Conservation (phyloP, 2,797 vertebrate genomes). For the Acanthurus tractus region DNA sequence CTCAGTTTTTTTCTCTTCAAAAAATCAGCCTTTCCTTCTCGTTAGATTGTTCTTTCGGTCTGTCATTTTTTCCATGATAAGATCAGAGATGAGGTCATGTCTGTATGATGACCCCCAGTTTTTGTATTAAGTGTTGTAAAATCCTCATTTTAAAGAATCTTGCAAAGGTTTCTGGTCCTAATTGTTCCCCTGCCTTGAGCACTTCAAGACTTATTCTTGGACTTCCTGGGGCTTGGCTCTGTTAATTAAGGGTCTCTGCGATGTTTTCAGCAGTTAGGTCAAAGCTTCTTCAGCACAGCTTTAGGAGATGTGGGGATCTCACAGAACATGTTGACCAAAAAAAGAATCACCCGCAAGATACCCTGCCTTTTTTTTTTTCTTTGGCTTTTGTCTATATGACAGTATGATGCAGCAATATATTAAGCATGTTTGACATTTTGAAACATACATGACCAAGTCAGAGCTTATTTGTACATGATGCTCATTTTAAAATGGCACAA, state of each 20-base stretch:
- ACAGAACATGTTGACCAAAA: slow-evolving; percentile 17
- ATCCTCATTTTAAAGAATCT: slow-evolving; percentile 38
- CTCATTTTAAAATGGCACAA: slow-evolving; percentile 6
- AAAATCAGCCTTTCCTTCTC: slow-evolving; percentile 30
- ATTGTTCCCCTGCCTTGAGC: slow-evolving; percentile 60
- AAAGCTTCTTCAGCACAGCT: slow-evolving; percentile 36
- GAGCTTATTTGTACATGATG: neutral
- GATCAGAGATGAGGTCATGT: slow-evolving; percentile 51
- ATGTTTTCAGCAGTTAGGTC: slow-evolving; percentile 60
- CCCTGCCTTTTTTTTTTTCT: neutral
- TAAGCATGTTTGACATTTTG: slow-evolving; percentile 46
- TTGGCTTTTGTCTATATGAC: slow-evolving; percentile 2
- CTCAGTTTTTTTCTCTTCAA: slow-evolving; percentile 22
- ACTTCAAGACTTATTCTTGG: slow-evolving; percentile 38
- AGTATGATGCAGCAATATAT: slow-evolving; percentile 11
- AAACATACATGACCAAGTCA: slow-evolving; percentile 22
- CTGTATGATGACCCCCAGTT: slow-evolving; percentile 38
- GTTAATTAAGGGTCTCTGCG: slow-evolving; percentile 58
- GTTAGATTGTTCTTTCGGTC: slow-evolving; percentile 35
- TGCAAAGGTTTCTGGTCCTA: slow-evolving; percentile 37
- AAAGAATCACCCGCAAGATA: slow-evolving; percentile 27
- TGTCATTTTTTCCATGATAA: slow-evolving; percentile 51
- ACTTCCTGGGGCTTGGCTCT: slow-evolving; percentile 41
- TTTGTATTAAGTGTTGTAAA: slow-evolving; percentile 35
- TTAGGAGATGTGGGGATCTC: slow-evolving; percentile 27